Percentiles rank a stretch among this genome's conserved stretches.
phyloP scores from a whole-genome alignment of 2,888 invertebrate species.

The Drosophila suboccidentalis region DNA sequence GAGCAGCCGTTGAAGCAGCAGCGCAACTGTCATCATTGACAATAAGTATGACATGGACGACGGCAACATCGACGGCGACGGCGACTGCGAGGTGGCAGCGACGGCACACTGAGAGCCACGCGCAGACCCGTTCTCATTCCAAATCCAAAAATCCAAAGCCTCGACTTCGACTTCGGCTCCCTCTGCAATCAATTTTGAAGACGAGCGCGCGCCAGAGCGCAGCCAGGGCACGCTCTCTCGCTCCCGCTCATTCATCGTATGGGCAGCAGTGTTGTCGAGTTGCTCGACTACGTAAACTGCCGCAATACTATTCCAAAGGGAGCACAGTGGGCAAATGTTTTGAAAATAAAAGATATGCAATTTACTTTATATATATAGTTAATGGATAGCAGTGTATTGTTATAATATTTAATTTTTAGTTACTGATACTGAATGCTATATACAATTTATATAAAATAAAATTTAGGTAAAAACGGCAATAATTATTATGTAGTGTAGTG shows the following conservation, averaged over 20 bases:
- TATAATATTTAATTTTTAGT: too few species aligned
- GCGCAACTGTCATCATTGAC: slow-evolving; percentile 84
- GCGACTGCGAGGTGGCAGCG: slow-evolving; percentile 46
- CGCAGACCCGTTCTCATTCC: slow-evolving; percentile 65
- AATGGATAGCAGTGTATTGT: too few species aligned
- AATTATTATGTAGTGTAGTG: too few species aligned
- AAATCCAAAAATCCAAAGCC: slow-evolving; percentile 50
- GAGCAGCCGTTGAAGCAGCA: slow-evolving; percentile 72
- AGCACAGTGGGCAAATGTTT: slow-evolving; percentile 44
- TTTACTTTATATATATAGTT: too few species aligned
- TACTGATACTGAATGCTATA: too few species aligned
- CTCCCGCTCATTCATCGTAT: slow-evolving; percentile 48
- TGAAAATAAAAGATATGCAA: not conserved
- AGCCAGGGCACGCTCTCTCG: slow-evolving; percentile 64
- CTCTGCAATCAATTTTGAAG: slow-evolving; percentile 77
- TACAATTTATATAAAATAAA: too few species aligned
- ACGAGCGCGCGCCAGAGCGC: slow-evolving; percentile 79
- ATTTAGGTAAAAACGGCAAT: too few species aligned
- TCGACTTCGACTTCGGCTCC: slow-evolving; percentile 54
- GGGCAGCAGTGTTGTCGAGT: slow-evolving; percentile 27
- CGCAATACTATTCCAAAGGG: slow-evolving; percentile 37
- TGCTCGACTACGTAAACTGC: slow-evolving; percentile 33
- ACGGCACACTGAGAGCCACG: slow-evolving; percentile 73
- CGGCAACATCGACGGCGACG: slow-evolving; percentile 40
- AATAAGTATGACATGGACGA: slow-evolving; percentile 84